Percentiles rank a stretch among this genome's conserved stretches.
These are phyloP conservation scores for Penelope pileata DNA, from an alignment of 2,113 vertebrate species.

Conservation along the genomic window DNA sequence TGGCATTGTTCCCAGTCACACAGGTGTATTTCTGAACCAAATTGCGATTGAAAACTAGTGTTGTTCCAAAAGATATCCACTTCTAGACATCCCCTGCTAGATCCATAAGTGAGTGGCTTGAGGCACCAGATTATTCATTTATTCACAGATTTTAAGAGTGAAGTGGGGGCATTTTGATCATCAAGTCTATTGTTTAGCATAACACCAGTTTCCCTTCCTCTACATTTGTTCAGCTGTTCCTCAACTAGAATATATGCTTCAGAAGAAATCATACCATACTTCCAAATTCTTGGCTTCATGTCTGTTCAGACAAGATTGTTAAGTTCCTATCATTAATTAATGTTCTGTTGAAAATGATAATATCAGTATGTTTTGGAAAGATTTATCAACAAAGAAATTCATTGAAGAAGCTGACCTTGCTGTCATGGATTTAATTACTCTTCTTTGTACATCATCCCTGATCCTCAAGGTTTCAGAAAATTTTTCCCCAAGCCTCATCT, in stretches of 20 bases:
- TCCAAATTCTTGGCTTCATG: neutral
- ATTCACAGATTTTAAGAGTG: neutral
- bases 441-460: neutral
- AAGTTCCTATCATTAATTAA: neutral
- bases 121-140: neutral
- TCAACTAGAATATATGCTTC: neutral
- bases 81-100: neutral
- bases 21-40: neutral
- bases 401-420: neutral
- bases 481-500: neutral
- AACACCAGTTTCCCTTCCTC: neutral
- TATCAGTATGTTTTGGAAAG: accelerated
- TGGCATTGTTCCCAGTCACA: neutral
- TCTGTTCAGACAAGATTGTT: neutral
- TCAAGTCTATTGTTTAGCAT: neutral
- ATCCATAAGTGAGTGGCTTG: neutral
- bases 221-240: neutral
- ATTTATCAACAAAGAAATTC: neutral
- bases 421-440: neutral
- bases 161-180: neutral
- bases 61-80: neutral
- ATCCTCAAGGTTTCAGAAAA: neutral
- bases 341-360: neutral
- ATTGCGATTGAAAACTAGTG: neutral
- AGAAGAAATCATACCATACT: neutral